Percentiles rank a stretch among this genome's conserved stretches.
Conservation (phyloP, 2,888 invertebrate genomes). For the Morinoia aosen region DNA sequence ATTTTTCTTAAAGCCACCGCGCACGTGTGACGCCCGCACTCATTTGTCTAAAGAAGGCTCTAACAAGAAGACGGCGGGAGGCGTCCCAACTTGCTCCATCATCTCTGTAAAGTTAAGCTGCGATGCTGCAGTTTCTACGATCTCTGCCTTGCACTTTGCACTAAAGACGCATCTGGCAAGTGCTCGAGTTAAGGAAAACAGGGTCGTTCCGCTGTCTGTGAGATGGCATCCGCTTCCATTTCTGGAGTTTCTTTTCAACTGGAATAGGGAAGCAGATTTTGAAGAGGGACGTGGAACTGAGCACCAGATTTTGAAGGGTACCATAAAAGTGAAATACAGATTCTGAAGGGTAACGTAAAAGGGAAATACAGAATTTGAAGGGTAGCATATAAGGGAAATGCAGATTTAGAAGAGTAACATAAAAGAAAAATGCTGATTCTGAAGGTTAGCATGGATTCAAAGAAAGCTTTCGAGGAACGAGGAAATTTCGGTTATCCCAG, state of each 20-base stretch:
- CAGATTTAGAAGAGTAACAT: too few species aligned
- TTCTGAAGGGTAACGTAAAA: not conserved
- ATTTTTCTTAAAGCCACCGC: not conserved
- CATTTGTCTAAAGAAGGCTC: constrained; percentile 1
- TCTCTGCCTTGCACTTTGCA: not conserved
- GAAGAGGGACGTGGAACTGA: not conserved
- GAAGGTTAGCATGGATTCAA: too few species aligned
- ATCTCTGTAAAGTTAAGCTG: constrained; percentile 8
- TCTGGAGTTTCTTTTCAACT: not conserved
- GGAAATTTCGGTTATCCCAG: not conserved
- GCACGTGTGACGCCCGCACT: not conserved
- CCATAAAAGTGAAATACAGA: too few species aligned
- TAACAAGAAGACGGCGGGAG: not conserved
- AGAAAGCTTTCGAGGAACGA: too few species aligned
- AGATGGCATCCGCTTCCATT: constrained; percentile 10
- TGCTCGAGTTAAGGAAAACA: constrained; percentile 12
- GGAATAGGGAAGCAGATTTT: not conserved
- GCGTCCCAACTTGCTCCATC: not conserved
- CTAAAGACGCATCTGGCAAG: constrained; percentile 1
- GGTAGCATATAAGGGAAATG: not conserved
- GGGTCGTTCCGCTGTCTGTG: constrained; percentile 12
- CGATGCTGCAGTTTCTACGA: constrained; percentile 1
- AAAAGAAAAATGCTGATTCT: too few species aligned
- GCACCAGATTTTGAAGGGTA: not conserved
- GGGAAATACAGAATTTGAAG: not conserved